Base-by-base conservation (phyloP, 2,113 vertebrate species). In the Callopanchax toddi region DNA sequence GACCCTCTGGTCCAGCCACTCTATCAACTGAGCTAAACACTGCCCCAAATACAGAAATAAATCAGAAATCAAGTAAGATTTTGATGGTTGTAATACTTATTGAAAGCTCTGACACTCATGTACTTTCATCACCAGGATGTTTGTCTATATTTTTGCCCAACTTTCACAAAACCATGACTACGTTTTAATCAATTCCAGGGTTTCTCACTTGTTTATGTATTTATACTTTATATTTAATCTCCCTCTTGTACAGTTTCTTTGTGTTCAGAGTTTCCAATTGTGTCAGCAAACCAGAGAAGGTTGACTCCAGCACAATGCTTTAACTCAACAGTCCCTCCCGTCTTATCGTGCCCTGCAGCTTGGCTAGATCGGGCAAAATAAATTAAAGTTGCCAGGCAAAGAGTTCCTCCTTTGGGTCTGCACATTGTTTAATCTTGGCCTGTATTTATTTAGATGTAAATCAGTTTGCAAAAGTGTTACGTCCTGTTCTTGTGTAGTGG, bases 401-500 rank as follows among this genome's bases (percentile, higher is more conserved):
- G 93, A 92, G 86, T 87, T 91, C 86, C 86, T 87, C 91, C 93
- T 75, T 93, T 91, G 92, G 83, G 81, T 74, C 74, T 75, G 74
- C 90, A 91, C 92, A 96, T 95, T 97, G 95, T 96, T 96, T 93
- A 83, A 93, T 92, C 92, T 93, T 82, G 82, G 58, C 51, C 81
- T 53, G 88, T 94, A 94, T 96, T 95, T 95, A 94, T 94, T 95
- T 94, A 93, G 93, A 95, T 94, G 92, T 94, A 93, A 94, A 95
- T 96, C 93, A 93, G 93, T 89, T 89, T 78, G 90, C 91, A 92
- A 92, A 94, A 93, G 93, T 95, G 93, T 93, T 93, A 94, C 91
- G 92, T 95, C 95, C 95, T 95, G 94, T 92, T 89, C 91, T 93
- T 94, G 92, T 91, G 91, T 89, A 82, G 90, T 89, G 90, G 87